Evolutionary conservation across 2,113 vertebrate species (phyloP).

Genomic region (Oenanthe melanoleuca): DNA sequence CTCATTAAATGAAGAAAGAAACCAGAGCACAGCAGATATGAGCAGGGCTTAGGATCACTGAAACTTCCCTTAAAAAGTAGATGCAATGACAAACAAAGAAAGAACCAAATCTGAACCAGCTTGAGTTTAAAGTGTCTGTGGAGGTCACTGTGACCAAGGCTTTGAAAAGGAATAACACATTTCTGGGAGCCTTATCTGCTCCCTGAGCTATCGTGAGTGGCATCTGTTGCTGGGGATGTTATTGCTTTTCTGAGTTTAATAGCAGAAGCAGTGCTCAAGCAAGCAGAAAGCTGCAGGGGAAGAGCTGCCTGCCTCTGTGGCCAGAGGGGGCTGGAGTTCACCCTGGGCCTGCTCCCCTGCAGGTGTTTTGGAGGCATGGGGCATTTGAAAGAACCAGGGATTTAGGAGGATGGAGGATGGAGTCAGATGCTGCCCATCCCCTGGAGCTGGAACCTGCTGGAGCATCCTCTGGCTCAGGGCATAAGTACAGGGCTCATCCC

Average conservation of each 20-base stretch:
- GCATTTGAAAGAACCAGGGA: neutral
- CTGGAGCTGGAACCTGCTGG: neutral
- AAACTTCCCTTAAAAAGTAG: neutral
- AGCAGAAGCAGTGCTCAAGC: neutral
- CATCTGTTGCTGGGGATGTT: constrained; percentile 33
- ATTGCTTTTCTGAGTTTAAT: constrained; percentile 14
- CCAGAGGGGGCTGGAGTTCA: fast-evolving
- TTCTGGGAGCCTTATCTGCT: constrained; percentile 1
- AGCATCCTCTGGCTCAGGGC: neutral
- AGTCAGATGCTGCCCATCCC: neutral
- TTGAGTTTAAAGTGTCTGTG: neutral
- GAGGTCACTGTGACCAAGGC: constrained; percentile 55
- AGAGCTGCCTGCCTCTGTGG: neutral
- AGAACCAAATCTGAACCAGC: neutral
- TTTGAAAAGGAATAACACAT: neutral
- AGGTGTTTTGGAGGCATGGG: neutral
- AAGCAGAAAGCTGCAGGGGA: neutral
- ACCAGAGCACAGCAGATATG: neutral
- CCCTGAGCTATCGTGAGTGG: neutral
- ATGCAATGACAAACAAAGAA: neutral
- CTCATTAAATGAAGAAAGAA: constrained; percentile 1
- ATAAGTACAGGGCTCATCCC: neutral
- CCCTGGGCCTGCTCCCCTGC: neutral
- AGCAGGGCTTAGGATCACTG: neutral
- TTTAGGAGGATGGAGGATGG: neutral